phyloP scores from a whole-genome alignment of 2,797 vertebrate genomes.

The Lophotriccus pileatus region DNA sequence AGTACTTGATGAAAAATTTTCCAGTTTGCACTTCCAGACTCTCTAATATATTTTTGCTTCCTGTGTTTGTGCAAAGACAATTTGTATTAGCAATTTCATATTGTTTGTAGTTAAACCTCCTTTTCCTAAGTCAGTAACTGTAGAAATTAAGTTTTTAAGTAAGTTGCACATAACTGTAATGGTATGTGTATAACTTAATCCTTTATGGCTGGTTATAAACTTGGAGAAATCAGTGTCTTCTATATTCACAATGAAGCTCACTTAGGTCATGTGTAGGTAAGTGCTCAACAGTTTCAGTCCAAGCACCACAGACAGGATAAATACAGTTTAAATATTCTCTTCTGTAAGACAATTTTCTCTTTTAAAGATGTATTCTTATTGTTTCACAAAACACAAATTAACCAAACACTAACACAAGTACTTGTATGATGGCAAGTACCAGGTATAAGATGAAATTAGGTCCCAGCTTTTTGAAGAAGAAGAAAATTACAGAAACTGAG shows the following conservation, averaged over 20 bases:
- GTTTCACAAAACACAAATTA: not conserved
- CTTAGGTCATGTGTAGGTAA: fast-evolving
- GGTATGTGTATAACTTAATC: not conserved
- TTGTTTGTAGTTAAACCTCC: not conserved
- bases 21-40: not conserved
- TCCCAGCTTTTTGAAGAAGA: not conserved
- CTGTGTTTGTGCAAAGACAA: not conserved
- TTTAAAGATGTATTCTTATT: not conserved
- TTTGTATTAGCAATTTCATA: not conserved
- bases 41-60: not conserved
- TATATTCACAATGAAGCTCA: not conserved
- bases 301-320: not conserved
- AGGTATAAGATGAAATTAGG: not conserved
- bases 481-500: not conserved
- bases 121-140: not conserved
- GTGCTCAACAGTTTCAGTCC: not conserved
- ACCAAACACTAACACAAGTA: not conserved
- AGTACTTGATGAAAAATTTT: not conserved
- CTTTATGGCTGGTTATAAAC: not conserved
- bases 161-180: not conserved
- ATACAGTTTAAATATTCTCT: not conserved
- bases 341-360: not conserved
- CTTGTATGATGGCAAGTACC: not conserved
- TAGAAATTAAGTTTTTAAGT: not conserved
- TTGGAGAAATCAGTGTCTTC: not conserved